Evolutionary conservation across 2,113 vertebrate genomes (phyloP).

Genomic region (Vanacampus margaritifer): DNA sequence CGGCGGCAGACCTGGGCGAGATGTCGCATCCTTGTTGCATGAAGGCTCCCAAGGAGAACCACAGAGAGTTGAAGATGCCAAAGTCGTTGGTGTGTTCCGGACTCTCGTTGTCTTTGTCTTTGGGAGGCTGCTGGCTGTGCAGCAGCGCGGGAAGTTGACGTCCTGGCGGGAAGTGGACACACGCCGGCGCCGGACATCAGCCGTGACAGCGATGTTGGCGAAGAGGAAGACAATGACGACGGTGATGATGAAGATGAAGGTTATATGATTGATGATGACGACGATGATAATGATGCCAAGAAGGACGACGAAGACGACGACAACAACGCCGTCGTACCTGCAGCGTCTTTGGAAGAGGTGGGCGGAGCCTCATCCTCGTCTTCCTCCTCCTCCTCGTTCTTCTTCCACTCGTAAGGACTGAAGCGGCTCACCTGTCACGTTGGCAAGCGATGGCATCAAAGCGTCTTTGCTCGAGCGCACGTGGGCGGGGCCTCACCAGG

Average conservation of each 20-base stretch:
- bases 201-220: too few relatives aligned
- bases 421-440: conserved; percentile 79
- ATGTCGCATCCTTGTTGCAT: conserved; percentile 99
- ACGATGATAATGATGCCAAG: too few relatives aligned
- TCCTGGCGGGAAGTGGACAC: conserved; percentile 10
- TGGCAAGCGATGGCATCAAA: background rate
- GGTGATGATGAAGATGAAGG: too few relatives aligned
- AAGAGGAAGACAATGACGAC: too few relatives aligned
- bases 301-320: background rate
- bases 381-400: conserved; percentile 90
- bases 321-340: conserved; percentile 27
- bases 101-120: conserved; percentile 68
- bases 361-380: conserved; percentile 81
- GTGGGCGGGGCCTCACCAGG: conserved; percentile 70
- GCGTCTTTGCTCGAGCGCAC: background rate
- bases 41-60: conserved; percentile 97
- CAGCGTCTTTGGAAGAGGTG: conserved; percentile 18
- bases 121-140: conserved; percentile 71
- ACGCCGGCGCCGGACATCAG: background rate
- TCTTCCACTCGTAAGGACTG: conserved; percentile 95
- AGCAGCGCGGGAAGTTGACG: background rate
- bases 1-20: conserved; percentile 83
- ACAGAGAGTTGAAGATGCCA: conserved; percentile 98
- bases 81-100: conserved; percentile 87
- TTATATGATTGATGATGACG: too few relatives aligned